phyloP scores from a whole-genome alignment of 2,113 vertebrate species.

The Takifugu flavidus region DNA sequence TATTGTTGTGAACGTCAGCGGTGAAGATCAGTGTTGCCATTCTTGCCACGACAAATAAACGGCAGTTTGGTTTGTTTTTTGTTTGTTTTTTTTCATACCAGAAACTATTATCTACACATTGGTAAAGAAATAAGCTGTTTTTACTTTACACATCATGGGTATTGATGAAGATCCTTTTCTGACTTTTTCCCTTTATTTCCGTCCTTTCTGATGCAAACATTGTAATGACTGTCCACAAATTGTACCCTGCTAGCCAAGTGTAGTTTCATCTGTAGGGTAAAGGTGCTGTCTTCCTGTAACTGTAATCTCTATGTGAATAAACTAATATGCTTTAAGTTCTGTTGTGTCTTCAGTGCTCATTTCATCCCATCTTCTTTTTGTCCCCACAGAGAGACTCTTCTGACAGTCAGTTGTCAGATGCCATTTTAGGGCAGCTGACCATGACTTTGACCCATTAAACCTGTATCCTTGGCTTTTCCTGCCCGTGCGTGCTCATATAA shows the following conservation, averaged over 20 bases:
- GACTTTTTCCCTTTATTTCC: conserved; percentile 16
- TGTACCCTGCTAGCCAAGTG: conserved; percentile 10
- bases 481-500: background rate
- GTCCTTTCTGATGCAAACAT: conserved; percentile 28
- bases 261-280: background rate
- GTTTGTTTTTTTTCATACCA: conserved; percentile 7
- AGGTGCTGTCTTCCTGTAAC: background rate
- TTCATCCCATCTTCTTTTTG: background rate
- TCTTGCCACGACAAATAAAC: conserved; percentile 27
- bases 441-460: conserved; percentile 1
- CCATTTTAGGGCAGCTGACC: conserved; percentile 46
- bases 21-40: conserved; percentile 36
- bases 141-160: conserved; percentile 15
- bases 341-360: background rate
- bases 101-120: background rate
- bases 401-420: conserved; percentile 44
- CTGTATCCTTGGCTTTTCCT: background rate
- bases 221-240: conserved; percentile 19
- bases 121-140: background rate
- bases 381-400: conserved; percentile 8
- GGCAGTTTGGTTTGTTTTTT: conserved; percentile 5
- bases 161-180: conserved; percentile 5
- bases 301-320: conserved; percentile 47
- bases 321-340: conserved; percentile 25
- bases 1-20: conserved; percentile 33